phyloP scores from a whole-genome alignment of 2,888 invertebrate species.

The Eupithecia subumbrata region DNA sequence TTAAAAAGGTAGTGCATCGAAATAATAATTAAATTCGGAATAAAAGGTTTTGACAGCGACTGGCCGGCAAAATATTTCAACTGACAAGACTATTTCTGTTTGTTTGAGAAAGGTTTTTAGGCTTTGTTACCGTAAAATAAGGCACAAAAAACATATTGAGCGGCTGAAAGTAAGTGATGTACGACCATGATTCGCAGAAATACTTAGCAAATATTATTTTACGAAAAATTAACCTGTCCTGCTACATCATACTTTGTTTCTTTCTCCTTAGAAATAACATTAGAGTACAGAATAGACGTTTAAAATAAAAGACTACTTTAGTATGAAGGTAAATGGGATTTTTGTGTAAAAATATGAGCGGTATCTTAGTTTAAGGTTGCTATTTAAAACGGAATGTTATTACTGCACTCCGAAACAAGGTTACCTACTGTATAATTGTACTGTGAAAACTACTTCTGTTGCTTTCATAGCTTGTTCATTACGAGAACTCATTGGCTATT shows the following conservation, averaged over 20 bases:
- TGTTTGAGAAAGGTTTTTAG: neutral
- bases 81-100: too few species aligned
- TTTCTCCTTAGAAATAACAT: conserved; percentile 4
- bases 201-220: conserved; percentile 1
- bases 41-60: too few species aligned
- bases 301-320: neutral
- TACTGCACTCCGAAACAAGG: neutral
- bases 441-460: neutral
- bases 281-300: neutral
- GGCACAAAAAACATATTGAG: neutral
- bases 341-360: conserved; percentile 11
- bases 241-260: conserved; percentile 1
- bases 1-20: too few species aligned
- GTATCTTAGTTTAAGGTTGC: conserved; percentile 8
- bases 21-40: too few species aligned
- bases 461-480: conserved; percentile 1
- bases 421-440: neutral
- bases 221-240: neutral
- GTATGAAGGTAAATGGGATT: conserved; percentile 6
- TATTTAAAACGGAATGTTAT: neutral
- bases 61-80: too few species aligned
- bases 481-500: neutral
- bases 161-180: neutral
- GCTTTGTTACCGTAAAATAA: neutral
- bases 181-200: conserved; percentile 5